Evolutionary conservation across 2,888 invertebrate genomes (phyloP), one percentile per base, ranked within the genome.

Genomic region (Helleia helle): DNA sequence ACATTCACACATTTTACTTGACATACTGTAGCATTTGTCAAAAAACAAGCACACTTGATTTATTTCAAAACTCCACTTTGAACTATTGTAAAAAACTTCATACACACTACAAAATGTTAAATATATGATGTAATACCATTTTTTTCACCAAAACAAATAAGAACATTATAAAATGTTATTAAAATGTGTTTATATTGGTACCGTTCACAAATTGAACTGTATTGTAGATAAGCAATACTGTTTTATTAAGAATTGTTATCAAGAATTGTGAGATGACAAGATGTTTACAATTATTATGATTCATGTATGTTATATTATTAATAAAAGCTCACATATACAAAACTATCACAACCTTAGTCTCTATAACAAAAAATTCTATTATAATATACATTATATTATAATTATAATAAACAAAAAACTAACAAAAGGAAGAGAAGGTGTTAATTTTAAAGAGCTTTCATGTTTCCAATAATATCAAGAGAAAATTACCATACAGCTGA

Each of bases 221-320:
- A 26, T n/a, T n/a, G n/a, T 9, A 50, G 54, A 58, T 54, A 63
- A 60, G 58, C 56, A 62, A 46, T 56, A 52, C 40, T 65, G 58
- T 65, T 67, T 69, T 63, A 67, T 54, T 63, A 66, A 65, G 61
- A 66, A 57, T 41, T 58, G 55, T 67, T 71, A 72, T 72, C 71
- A 63, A 52, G 51, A 45, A 56, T 58, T 61, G 48, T 47, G 55
- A 56, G 56, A 65, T 58, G 53, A 42, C 45, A 64, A 64, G 63
- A 69, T 66, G 65, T 70, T 65, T 65, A 59, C 50, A 18, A 51
- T 51, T 48, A 51, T 51, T 48, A 52, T 70, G 71, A 71, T 62
- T 68, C 64, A 71, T 56, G 54, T 46, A 47, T 36, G 34, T 38
- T 41, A 51, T 49, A 52, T 48, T 50, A 52, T 50, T 48, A 54